Evolutionary conservation across 1,140 invertebrate genomes (phyloP).

Genomic region (Spodoptera frugiperda): DNA sequence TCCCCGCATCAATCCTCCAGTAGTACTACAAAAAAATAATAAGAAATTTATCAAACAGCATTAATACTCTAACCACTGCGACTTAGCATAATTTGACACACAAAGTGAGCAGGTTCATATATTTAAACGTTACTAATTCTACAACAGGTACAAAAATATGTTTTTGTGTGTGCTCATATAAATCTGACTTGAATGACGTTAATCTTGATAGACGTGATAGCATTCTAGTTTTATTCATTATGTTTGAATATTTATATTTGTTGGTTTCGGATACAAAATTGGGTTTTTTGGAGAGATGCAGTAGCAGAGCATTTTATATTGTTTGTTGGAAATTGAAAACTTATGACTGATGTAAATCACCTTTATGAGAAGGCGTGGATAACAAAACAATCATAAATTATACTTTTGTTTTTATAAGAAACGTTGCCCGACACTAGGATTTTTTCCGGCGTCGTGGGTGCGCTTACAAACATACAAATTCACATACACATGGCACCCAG

Average conservation of each 20-base stretch:
- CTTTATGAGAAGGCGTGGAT: no score
- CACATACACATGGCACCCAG: no score
- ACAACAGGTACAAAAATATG: constrained; percentile 48
- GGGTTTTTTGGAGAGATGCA: background rate
- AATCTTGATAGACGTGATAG: constrained; percentile 47
- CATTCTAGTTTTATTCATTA: constrained; percentile 45
- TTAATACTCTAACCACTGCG: background rate
- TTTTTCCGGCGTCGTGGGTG: no score
- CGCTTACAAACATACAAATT: no score
- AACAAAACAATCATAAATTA: no score
- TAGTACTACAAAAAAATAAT: constrained; percentile 16
- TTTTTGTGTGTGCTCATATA: constrained; percentile 45
- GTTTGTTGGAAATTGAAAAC: background rate
- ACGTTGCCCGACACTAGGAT: no score
- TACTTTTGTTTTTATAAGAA: no score
- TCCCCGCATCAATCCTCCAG: background rate
- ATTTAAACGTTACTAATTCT: constrained; percentile 36
- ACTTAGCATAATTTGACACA: constrained; percentile 38
- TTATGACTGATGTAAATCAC: no score
- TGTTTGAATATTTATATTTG: constrained; percentile 37
- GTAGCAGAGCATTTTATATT: background rate
- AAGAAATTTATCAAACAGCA: background rate
- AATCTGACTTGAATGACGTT: constrained; percentile 48
- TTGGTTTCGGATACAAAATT: constrained; percentile 35
- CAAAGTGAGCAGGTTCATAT: constrained; percentile 21